Percentiles rank a stretch among this genome's conserved stretches.
Conservation (phyloP, 2,113 vertebrate species). For the Cyphomyrus discorhynchus region DNA sequence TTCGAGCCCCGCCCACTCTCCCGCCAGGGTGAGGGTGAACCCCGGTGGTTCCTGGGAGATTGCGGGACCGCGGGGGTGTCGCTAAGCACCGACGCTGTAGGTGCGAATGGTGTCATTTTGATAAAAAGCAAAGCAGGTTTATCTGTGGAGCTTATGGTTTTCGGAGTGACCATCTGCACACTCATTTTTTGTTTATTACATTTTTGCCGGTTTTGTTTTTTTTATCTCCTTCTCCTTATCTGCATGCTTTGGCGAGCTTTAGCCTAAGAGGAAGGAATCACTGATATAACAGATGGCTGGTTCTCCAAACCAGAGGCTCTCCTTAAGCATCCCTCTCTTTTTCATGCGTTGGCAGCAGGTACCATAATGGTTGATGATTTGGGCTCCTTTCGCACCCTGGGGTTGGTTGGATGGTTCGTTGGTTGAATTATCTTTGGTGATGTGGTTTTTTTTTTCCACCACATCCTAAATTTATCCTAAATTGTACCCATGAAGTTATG, state of each 20-base stretch:
- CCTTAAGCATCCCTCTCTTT: background rate
- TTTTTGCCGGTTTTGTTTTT: conserved; percentile 19
- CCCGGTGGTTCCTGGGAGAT: background rate
- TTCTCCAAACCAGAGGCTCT: background rate
- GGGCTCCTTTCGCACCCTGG: background rate
- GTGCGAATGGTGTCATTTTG: conserved; percentile 9
- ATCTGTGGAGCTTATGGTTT: conserved; percentile 41
- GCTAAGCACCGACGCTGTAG: background rate
- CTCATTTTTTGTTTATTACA: conserved; percentile 50
- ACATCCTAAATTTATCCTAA: background rate
- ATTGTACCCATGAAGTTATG: background rate
- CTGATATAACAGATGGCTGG: conserved; percentile 28
- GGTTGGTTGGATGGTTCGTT: background rate
- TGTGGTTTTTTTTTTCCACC: background rate
- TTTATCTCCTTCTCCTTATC: background rate
- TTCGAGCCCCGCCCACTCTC: background rate
- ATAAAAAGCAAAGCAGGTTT: background rate
- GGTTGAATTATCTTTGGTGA: background rate
- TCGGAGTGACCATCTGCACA: conserved; percentile 49
- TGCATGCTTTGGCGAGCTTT: conserved; percentile 35
- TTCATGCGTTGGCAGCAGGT: background rate
- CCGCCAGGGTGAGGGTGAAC: background rate
- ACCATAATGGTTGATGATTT: background rate
- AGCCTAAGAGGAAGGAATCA: background rate
- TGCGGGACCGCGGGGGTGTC: background rate